phyloP scores from a whole-genome alignment of 2,113 vertebrate genomes.

The Cathartes aura region DNA sequence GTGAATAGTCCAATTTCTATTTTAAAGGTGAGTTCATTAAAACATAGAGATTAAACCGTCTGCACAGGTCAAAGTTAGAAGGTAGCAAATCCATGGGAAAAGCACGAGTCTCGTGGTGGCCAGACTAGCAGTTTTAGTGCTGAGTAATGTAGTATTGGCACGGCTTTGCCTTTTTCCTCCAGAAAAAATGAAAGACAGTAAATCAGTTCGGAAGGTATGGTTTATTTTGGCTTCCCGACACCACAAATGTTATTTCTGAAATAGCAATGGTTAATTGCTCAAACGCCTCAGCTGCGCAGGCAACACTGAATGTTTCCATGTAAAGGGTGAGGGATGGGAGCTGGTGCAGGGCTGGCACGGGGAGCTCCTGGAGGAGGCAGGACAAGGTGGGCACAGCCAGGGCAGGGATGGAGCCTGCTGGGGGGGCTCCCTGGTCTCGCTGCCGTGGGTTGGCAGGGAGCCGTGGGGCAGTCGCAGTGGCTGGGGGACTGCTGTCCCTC shows the following conservation, averaged over 20 bases:
- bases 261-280: conserved; percentile 17
- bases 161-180: background rate
- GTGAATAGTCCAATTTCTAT: background rate
- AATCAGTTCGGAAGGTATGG: conserved; percentile 43
- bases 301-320: background rate
- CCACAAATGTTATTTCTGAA: conserved; percentile 54
- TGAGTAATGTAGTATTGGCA: background rate
- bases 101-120: background rate
- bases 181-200: conserved; percentile 11
- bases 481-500: fast-evolving
- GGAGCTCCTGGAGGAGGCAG: background rate
- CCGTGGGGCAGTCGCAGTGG: fast-evolving
- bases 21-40: background rate
- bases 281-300: background rate
- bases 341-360: fast-evolving
- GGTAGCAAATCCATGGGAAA: background rate
- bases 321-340: background rate
- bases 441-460: background rate
- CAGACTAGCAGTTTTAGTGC: background rate
- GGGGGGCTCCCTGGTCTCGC: background rate
- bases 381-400: background rate
- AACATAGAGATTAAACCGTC: background rate
- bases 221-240: conserved; percentile 29
- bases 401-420: background rate
- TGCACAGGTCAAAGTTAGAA: background rate